phyloP scores from a whole-genome alignment of 2,113 vertebrate genomes.

The Trematocara marginatum region DNA sequence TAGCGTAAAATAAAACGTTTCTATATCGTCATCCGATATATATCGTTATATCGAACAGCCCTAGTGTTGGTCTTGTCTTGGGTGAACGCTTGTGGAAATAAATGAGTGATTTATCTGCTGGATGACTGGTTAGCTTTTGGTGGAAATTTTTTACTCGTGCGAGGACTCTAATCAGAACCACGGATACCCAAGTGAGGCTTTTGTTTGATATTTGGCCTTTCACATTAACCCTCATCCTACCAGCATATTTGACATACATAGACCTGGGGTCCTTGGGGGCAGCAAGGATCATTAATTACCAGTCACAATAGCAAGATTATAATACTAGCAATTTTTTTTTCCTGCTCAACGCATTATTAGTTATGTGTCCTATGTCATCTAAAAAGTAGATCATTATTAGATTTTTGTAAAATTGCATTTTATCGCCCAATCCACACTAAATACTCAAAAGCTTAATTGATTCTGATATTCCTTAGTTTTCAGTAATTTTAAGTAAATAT shows the following conservation, averaged over 20 bases:
- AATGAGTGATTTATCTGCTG: constrained; percentile 13
- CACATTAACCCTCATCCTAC: background rate
- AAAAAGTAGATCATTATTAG: background rate
- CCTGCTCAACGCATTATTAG: background rate
- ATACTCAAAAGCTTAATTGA: background rate
- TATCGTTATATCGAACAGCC: no score
- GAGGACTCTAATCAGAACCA: constrained; percentile 33
- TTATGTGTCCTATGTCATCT: background rate
- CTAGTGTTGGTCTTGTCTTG: constrained; percentile 38
- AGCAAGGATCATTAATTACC: background rate
- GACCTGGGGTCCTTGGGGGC: background rate
- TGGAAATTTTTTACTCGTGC: constrained; percentile 6
- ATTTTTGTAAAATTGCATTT: background rate
- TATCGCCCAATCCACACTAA: background rate
- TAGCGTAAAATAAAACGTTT: no score
- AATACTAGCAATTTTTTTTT: background rate
- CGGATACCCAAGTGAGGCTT: background rate
- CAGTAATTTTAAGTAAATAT: background rate
- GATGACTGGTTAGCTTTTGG: constrained; percentile 33
- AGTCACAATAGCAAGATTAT: background rate
- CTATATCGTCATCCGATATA: no score
- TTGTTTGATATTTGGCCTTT: background rate
- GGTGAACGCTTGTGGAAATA: background rate
- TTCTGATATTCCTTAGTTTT: background rate
- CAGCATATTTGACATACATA: background rate